Evolutionary conservation across 1,140 invertebrate species (phyloP), one percentile per base, ranked within the genome.

Genomic region (Maconellicoccus hirsutus): DNA sequence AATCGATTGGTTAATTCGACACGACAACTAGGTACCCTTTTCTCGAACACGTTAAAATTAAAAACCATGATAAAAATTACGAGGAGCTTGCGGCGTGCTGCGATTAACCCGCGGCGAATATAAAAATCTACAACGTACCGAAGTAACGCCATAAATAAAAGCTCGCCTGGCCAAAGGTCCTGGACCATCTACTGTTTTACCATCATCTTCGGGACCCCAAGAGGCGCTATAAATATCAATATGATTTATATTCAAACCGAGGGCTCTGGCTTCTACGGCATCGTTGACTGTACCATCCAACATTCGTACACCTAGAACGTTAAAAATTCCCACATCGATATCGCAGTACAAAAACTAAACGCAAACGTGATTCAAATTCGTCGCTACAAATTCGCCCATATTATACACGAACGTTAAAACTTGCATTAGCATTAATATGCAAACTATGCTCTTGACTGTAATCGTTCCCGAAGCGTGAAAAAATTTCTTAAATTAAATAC

Each of bases 121-220:
- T 52, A 52, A 52, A 52, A 52, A 52, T 52, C 10, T 19, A 6
- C 23, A 70, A 66, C 25, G 23, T 61, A 88, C 88, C 77, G 90
- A 93, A 7, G 89, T 93, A 12, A 98, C 94, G 66, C 96, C 96
- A 76, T 96, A 92, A 76, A 96, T 94, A 78, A 99, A 98, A 29
- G 97, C 96, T 77, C 90, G 84, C 69, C 92, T 86, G n/a, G 96
- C 96, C 63, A 98, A 82, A n/a, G 93, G 92, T 6, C 96, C 96
- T 0, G 97, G 97, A 0, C 96, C 97, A 81, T 99, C 97, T 7
- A 99, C 96, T 0, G 96, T 98, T 79, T 95, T 94, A 1, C 96
- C 96, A 80, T 98, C 94, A 78, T 97, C 94, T 79, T 97, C 94
- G 0, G 93, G 93, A 6, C 93, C 95, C 95, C 95, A 98, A 0